A percentile compares a stretch with the other conserved stretches of the same genome.
Conservation (phyloP, 2,113 vertebrate genomes). For the western clawed frog (Xenopus tropicalis) region DNA sequence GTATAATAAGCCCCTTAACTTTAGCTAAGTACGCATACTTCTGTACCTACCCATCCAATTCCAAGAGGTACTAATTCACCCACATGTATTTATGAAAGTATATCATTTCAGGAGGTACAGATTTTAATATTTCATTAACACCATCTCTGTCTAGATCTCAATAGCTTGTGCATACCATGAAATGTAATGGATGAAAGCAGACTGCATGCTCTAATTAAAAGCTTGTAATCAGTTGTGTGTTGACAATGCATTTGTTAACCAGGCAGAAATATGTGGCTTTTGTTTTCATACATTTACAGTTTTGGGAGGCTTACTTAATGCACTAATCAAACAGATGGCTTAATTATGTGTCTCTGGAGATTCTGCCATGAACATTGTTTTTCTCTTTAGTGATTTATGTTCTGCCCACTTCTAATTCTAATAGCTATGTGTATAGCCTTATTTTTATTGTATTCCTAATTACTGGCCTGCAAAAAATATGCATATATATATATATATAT, state of each 20-base stretch:
- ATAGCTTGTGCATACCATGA: not conserved
- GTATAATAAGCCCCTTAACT: too few species aligned
- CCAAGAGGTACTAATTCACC: too few species aligned
- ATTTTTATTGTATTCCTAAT: too few species aligned
- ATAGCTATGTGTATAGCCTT: too few species aligned
- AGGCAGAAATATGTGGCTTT: conserved; percentile 31
- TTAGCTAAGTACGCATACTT: too few species aligned
- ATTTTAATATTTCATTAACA: too few species aligned
- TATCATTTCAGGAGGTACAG: too few species aligned
- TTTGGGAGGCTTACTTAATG: conserved; percentile 21
- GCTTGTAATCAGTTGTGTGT: conserved; percentile 32
- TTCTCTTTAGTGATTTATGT: conserved; percentile 11
- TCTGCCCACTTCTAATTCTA: not conserved
- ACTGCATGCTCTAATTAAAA: conserved; percentile 26
- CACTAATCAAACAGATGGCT: conserved; percentile 18
- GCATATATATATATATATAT: too few species aligned
- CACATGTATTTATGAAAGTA: too few species aligned
- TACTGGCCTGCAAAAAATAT: too few species aligned
- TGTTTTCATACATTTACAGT: conserved; percentile 21
- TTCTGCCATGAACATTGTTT: conserved; percentile 10
- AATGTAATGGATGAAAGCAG: conserved; percentile 11
- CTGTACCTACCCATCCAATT: too few species aligned
- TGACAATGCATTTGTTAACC: conserved; percentile 26
- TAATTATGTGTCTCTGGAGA: conserved; percentile 31
- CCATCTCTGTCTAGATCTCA: not conserved